Conservation (phyloP, 2,113 vertebrate genomes). For the Ceuthmochares aereus region DNA sequence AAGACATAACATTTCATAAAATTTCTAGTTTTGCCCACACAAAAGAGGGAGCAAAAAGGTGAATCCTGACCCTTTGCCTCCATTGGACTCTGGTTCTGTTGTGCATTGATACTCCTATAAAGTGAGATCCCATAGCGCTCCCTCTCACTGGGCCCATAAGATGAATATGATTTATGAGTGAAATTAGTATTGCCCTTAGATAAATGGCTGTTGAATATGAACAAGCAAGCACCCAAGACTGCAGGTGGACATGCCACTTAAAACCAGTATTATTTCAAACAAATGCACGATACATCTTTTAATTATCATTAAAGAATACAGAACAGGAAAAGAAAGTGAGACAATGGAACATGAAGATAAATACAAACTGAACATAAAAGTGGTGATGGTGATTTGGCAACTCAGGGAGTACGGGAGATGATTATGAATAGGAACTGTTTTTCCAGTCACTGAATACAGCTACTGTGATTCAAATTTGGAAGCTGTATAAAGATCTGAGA, state of each 20-base stretch:
- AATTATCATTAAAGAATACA: neutral
- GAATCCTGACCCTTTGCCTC: neutral
- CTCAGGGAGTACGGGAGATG: neutral
- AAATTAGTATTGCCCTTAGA: neutral
- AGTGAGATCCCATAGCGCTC: neutral
- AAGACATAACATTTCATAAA: neutral
- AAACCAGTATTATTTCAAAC: neutral
- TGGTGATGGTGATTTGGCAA: constrained; percentile 45
- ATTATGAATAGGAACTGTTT: constrained; percentile 49
- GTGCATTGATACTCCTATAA: neutral
- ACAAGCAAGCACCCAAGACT: neutral
- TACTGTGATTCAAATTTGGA: constrained; percentile 46
- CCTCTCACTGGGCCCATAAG: neutral
- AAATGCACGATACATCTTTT: neutral
- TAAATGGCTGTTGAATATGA: neutral
- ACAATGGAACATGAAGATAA: neutral
- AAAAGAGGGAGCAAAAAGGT: neutral
- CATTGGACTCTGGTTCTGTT: neutral
- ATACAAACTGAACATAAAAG: constrained; percentile 10
- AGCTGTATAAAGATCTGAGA: constrained; percentile 3
- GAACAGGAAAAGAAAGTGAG: neutral
- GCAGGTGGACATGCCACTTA: neutral
- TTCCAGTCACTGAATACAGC: constrained; percentile 39
- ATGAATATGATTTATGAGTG: no score
- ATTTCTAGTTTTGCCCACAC: neutral